Evolutionary conservation across 1,140 invertebrate species (phyloP).

Genomic region (Manduca sexta): DNA sequence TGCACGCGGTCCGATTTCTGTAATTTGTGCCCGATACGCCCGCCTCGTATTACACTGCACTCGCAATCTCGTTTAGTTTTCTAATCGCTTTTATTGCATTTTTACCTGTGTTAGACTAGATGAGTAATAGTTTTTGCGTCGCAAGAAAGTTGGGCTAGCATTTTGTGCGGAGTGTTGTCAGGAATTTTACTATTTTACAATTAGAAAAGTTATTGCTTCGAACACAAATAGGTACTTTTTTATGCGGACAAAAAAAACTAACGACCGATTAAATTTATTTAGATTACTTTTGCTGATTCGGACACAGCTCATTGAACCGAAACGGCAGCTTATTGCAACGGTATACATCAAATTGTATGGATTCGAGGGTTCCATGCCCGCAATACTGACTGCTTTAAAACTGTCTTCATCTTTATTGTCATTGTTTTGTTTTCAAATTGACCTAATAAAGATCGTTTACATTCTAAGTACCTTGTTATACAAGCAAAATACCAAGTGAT

Average conservation of each 20-base stretch:
- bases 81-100: slow-evolving; percentile 25
- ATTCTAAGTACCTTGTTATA: no score
- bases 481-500: no score
- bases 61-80: slow-evolving; percentile 23
- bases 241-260: no score
- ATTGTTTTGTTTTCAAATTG: no score
- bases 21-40: slow-evolving; percentile 17
- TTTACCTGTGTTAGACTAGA: slow-evolving; percentile 2
- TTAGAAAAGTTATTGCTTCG: no score
- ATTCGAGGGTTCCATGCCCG: background rate
- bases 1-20: slow-evolving; percentile 19
- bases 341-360: background rate
- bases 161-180: background rate
- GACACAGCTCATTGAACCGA: background rate
- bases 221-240: no score
- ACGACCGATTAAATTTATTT: no score
- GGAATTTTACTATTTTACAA: no score
- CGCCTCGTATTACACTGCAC: slow-evolving; percentile 20
- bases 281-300: no score
- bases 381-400: background rate
- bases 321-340: slow-evolving; percentile 2
- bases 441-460: no score
- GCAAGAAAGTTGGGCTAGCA: background rate
- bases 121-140: background rate
- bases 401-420: no score